A percentile compares a stretch with the other conserved stretches of the same genome.
These are phyloP conservation scores for Neodiprion virginianus DNA, from an alignment of 1,140 invertebrate genomes.

Conservation along the genomic window DNA sequence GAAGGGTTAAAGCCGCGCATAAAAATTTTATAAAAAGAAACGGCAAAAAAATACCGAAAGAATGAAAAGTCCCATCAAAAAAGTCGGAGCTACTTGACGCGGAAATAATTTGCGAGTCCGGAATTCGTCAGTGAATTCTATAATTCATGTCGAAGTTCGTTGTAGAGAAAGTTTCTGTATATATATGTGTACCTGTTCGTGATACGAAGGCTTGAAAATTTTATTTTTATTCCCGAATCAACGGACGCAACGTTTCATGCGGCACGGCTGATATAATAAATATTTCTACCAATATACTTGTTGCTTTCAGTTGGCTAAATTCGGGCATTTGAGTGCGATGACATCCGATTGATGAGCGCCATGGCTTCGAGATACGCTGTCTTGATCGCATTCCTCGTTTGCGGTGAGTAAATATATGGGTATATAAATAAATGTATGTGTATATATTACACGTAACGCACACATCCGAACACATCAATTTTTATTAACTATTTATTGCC, in stretches of 20 bases:
- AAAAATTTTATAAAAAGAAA: no score
- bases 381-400: constrained; percentile 39
- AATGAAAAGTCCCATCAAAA: no score
- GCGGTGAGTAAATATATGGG: constrained; percentile 33
- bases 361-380: constrained; percentile 46
- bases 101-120: background rate
- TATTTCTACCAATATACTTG: constrained; percentile 12
- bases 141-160: constrained; percentile 14
- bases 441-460: constrained; percentile 7
- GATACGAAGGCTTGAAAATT: constrained; percentile 14
- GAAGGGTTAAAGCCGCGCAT: background rate
- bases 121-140: background rate
- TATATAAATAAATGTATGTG: background rate
- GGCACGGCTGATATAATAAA: constrained; percentile 1
- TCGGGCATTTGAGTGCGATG: constrained; percentile 41
- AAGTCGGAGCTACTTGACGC: constrained; percentile 2
- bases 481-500: background rate
- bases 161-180: background rate
- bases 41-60: background rate
- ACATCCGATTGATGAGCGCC: constrained; percentile 43
- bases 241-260: no score
- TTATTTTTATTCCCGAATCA: constrained; percentile 13
- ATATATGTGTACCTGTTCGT: constrained; percentile 1
- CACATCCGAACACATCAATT: background rate
- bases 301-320: constrained; percentile 44